A percentile compares a stretch with the other conserved stretches of the same genome.
phyloP scores from a whole-genome alignment of 1,140 invertebrate species.

The Drosophila trapezifrons region DNA sequence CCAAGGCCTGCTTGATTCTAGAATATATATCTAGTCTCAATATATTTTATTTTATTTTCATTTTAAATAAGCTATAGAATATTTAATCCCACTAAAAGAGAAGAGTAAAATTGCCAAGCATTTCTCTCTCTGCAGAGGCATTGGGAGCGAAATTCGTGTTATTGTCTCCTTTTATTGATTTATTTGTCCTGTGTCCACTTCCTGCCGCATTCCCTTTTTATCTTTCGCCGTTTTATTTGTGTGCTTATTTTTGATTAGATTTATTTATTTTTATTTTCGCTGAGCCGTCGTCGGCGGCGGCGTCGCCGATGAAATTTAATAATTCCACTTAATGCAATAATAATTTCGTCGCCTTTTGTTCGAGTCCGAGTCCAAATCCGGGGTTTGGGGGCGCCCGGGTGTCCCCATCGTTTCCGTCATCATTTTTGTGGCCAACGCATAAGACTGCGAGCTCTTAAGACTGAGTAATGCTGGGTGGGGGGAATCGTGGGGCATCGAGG shows the following conservation, averaged over 20 bases:
- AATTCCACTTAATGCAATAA: constrained; percentile 83
- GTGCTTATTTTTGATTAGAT: constrained; percentile 83
- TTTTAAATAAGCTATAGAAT: no score
- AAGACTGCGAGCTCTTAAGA: constrained; percentile 75
- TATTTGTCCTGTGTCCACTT: constrained; percentile 46
- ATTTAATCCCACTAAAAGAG: no score
- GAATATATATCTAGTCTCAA: no score
- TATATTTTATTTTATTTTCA: background rate
- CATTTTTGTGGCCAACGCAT: constrained; percentile 74
- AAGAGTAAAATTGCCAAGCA: background rate
- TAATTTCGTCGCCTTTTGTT: constrained; percentile 82
- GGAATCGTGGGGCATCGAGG: constrained; percentile 6
- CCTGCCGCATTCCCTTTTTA: constrained; percentile 36
- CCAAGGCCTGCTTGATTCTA: background rate
- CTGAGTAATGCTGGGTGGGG: constrained; percentile 64
- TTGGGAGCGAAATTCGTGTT: constrained; percentile 43
- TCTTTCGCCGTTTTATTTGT: constrained; percentile 78
- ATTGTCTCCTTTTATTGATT: constrained; percentile 53
- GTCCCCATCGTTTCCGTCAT: constrained; percentile 58
- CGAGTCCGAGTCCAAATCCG: background rate
- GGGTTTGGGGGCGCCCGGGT: background rate
- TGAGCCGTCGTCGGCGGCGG: constrained; percentile 54
- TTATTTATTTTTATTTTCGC: constrained; percentile 82
- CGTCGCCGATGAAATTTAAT: constrained; percentile 79
- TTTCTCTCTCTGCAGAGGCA: constrained; percentile 3